These are phyloP conservation scores for Spondyliosoma cantharus DNA, from an alignment of 2,797 vertebrate genomes.

Conservation along the genomic window DNA sequence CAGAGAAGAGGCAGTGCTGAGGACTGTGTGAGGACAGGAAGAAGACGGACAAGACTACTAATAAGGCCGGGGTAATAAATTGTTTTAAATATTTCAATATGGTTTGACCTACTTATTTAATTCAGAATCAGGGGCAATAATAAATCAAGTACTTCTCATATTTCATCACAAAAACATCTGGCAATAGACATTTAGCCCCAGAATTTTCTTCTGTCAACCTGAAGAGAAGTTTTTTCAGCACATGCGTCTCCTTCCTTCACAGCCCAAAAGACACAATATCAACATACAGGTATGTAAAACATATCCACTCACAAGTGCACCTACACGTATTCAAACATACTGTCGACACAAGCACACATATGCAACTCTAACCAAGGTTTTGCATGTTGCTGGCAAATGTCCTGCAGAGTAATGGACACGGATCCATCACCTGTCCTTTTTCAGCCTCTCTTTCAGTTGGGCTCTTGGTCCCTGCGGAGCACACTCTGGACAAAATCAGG, in stretches of 20 bases:
- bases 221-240: constrained; percentile 3
- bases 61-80: background rate
- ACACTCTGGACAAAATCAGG: constrained; percentile 34
- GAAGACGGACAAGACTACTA: background rate
- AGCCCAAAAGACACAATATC: constrained; percentile 6
- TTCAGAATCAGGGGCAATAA: constrained; percentile 3
- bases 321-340: constrained; percentile 6
- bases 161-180: constrained; percentile 2
- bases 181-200: background rate
- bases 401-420: constrained; percentile 27
- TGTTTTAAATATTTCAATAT: constrained; percentile 7
- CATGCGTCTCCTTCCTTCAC: constrained; percentile 27
- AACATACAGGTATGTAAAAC: background rate
- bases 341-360: constrained; percentile 12
- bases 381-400: constrained; percentile 6
- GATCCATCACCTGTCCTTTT: constrained; percentile 39
- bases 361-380: constrained; percentile 5
- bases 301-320: background rate
- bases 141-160: constrained; percentile 19
- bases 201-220: background rate
- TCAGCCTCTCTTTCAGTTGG: constrained; percentile 18
- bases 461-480: constrained; percentile 18
- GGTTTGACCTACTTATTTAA: constrained; percentile 22
- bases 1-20: constrained; percentile 6
- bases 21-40: background rate